Percentiles rank a stretch among this genome's conserved stretches.
phyloP scores from a whole-genome alignment of 2,113 vertebrate genomes.

The Cyprinodon brontotheroides region DNA sequence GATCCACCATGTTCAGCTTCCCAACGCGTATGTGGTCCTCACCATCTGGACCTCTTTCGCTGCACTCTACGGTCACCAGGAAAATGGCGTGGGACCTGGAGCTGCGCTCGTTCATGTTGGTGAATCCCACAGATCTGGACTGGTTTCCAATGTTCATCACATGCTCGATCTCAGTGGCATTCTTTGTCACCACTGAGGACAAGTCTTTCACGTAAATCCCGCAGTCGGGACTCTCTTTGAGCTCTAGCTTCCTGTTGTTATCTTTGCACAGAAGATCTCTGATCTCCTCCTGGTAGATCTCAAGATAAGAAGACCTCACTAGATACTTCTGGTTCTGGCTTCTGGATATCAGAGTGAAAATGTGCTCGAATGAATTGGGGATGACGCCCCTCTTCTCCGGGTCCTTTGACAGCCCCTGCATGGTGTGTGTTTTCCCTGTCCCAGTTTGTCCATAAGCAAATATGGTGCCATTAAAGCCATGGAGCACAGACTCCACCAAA shows the following conservation, averaged over 20 bases:
- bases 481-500: slow-evolving; percentile 89
- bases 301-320: slow-evolving; percentile 95
- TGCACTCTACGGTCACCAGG: slow-evolving; percentile 92
- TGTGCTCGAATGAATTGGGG: slow-evolving; percentile 92
- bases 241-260: slow-evolving; percentile 89
- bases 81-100: slow-evolving; percentile 96
- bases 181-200: slow-evolving; percentile 95
- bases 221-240: slow-evolving; percentile 90
- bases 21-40: slow-evolving; percentile 95
- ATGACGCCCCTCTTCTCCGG: slow-evolving; percentile 88
- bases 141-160: slow-evolving; percentile 96
- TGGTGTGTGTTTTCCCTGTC: slow-evolving; percentile 96
- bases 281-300: slow-evolving; percentile 98
- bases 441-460: slow-evolving; percentile 95
- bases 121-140: slow-evolving; percentile 89
- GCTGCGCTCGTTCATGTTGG: slow-evolving; percentile 95
- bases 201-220: slow-evolving; percentile 94
- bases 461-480: slow-evolving; percentile 93
- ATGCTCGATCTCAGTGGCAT: slow-evolving; percentile 93
- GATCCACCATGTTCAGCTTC: slow-evolving; percentile 96
- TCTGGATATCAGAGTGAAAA: slow-evolving; percentile 96
- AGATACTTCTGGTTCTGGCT: slow-evolving; percentile 96
- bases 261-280: slow-evolving; percentile 93
- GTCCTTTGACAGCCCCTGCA: slow-evolving; percentile 89
- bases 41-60: slow-evolving; percentile 86